Percentiles rank a stretch among this genome's conserved stretches.
Conservation (phyloP, 2,113 vertebrate species). For the Bambusicola thoracicus region DNA sequence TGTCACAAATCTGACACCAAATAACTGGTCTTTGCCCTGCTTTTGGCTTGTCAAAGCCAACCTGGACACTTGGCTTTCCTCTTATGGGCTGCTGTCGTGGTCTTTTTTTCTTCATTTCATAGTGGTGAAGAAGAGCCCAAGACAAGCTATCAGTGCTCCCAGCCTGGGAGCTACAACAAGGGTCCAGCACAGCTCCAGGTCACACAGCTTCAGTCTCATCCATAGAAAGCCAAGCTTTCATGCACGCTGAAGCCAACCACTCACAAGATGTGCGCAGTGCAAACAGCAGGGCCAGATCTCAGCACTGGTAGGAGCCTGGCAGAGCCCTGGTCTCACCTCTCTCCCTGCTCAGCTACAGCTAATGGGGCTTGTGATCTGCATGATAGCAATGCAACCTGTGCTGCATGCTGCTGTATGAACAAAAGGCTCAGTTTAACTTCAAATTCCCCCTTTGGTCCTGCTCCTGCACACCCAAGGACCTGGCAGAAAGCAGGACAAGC, state of each 20-base stretch:
- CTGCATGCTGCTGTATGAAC: neutral
- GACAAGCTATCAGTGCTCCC: neutral
- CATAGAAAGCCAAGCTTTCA: neutral
- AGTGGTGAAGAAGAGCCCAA: neutral
- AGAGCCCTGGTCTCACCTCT: neutral
- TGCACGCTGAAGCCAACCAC: neutral
- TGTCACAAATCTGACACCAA: neutral
- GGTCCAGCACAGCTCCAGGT: neutral
- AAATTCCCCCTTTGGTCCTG: neutral
- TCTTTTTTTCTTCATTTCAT: neutral
- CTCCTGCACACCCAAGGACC: neutral
- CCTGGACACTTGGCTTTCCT: neutral
- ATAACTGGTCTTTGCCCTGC: neutral
- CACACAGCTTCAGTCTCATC: neutral
- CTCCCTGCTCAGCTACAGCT: neutral
- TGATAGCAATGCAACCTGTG: too few species aligned
- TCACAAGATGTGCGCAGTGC: fast-evolving
- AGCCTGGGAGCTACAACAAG: neutral
- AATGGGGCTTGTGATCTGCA: neutral
- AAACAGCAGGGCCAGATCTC: neutral
- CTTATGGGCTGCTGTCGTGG: neutral
- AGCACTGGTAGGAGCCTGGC: neutral
- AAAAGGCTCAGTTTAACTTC: neutral
- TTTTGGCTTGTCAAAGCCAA: neutral
- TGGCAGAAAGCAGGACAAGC: neutral